Conservation (phyloP, 2,797 vertebrate species). For the Myripristis jacobus region DNA sequence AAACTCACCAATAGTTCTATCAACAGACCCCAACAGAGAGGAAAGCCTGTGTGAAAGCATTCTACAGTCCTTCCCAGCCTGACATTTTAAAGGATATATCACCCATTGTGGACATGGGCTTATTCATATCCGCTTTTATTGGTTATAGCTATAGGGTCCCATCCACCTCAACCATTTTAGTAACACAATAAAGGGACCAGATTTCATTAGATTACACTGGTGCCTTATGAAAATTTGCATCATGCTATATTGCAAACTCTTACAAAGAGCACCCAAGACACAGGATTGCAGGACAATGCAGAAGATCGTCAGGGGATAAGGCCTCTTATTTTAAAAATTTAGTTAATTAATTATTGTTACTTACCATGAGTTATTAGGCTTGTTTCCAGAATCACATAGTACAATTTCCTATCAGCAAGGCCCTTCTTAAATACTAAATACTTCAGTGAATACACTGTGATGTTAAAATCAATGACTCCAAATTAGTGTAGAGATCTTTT, state of each 20-base stretch:
- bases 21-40: too few species aligned
- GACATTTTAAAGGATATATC: too few species aligned
- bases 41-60: too few species aligned
- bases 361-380: slow-evolving; percentile 4
- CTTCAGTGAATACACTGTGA: slow-evolving; percentile 3
- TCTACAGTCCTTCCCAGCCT: too few species aligned
- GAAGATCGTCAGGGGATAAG: neutral
- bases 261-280: neutral
- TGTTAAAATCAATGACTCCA: slow-evolving; percentile 17
- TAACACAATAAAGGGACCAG: neutral
- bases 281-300: neutral
- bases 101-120: too few species aligned
- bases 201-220: neutral
- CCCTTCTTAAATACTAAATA: slow-evolving; percentile 26
- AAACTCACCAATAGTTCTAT: too few species aligned
- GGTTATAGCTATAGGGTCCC: too few species aligned
- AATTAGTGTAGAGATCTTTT: slow-evolving; percentile 38
- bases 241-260: neutral
- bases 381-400: slow-evolving; percentile 3
- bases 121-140: too few species aligned
- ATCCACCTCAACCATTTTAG: too few species aligned
- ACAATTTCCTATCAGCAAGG: slow-evolving; percentile 12
- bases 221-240: neutral
- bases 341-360: too few species aligned
- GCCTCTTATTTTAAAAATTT: too few species aligned